Evolutionary conservation across 2,113 vertebrate species (phyloP).

Genomic region (Chamaea fasciata): DNA sequence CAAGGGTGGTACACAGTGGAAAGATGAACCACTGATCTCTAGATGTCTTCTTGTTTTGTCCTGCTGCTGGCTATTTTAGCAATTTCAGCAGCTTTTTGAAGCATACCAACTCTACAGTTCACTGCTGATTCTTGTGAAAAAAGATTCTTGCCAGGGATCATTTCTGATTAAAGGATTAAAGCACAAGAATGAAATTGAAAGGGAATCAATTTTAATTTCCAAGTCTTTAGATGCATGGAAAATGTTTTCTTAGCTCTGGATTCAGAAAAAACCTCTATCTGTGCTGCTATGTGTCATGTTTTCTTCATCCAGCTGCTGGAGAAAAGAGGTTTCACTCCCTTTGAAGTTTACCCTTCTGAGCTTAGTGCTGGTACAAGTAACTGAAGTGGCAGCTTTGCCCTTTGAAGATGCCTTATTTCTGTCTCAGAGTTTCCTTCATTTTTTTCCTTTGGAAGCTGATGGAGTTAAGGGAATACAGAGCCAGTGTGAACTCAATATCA

Average conservation of each 20-base stretch:
- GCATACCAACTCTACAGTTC: not conserved
- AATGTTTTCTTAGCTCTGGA: not conserved
- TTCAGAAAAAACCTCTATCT: not conserved
- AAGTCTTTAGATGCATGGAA: not conserved
- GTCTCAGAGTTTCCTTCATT: not conserved
- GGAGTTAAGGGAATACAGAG: not conserved
- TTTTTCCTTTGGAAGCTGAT: not conserved
- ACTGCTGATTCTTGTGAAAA: not conserved
- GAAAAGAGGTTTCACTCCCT: not conserved
- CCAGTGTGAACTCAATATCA: not conserved
- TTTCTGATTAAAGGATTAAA: not conserved
- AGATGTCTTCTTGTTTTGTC: not conserved
- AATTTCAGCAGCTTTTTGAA: not conserved
- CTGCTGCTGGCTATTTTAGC: not conserved
- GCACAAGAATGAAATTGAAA: not conserved
- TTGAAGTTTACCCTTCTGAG: conserved; percentile 14
- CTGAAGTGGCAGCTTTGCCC: not conserved
- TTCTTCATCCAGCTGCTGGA: not conserved
- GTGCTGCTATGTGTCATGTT: not conserved
- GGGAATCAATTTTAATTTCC: not conserved
- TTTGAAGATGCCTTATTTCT: conserved; percentile 25
- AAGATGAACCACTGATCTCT: not conserved
- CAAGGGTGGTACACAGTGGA: not conserved
- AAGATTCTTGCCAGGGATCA: not conserved
- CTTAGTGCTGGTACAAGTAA: not conserved